Evolutionary conservation across 1,140 invertebrate genomes (phyloP), one percentile per base, ranked within the genome.

Genomic region (Frieseomelitta varia): DNA sequence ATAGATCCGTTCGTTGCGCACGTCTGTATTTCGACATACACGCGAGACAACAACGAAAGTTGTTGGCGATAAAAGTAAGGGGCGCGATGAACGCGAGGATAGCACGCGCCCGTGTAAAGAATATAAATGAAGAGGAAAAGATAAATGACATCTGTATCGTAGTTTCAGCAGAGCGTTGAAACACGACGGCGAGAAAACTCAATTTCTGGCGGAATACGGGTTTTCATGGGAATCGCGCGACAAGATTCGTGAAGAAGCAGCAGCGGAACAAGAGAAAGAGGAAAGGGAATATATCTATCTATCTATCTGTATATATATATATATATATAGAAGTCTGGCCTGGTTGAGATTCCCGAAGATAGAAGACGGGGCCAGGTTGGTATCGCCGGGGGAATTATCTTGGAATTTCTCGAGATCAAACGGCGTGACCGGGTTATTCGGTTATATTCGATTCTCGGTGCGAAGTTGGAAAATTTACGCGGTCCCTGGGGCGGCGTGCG

Each of bases 401-500:
- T 67, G 77, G 78, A 84, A 84, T 84, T 84, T 80, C 83, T 56
- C 58, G 78, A 80, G 83, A 84, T 84, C 77, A 84, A 84, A 84
- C 83, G 83, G 21, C 83, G 78, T 84, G 77, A 80, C 83, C 78
- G 83, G 83, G 83, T 84, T 84, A 84, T 72, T 84, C 83, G 78
- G 83, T 74, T 84, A 84, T 80, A 84, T 84, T 84, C 81, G 81
- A 84, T 84, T 79, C 81, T 72, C 86, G 82, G 56, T 65, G 53
- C 81, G 81, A 84, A 87, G 67, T 88, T 88, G 87, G 87, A 88
- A 84, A 84, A 88, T 88, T 88, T 88, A 88, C 86, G 87, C 80
- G 68, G 77, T 79, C 82, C 78, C 86, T 67, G 24, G 76, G 68
- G 79, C 61, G 55, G 53, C 68, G 53, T 17, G 63, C 80, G 77